phyloP scores from a whole-genome alignment of 2,797 vertebrate genomes.

The Sebastolobus altivelis region DNA sequence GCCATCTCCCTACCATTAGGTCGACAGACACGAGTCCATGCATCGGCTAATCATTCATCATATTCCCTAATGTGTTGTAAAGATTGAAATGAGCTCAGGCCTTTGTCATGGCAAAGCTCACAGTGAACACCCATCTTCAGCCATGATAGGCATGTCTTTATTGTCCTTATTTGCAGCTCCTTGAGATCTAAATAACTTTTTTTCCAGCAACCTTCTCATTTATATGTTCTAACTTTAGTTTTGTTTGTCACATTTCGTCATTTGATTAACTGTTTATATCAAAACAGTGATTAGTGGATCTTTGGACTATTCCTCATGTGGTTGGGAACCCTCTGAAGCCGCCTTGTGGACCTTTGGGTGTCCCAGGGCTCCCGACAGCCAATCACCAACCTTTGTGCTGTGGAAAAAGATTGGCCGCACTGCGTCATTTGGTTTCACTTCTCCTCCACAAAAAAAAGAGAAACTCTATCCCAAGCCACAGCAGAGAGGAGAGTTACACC shows the following conservation, averaged over 20 bases:
- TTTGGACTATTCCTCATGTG: background rate
- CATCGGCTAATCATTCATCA: slow-evolving; percentile 23
- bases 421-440: slow-evolving; percentile 36
- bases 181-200: background rate
- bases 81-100: slow-evolving; percentile 15
- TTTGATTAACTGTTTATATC: background rate
- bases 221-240: background rate
- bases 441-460: slow-evolving; percentile 23
- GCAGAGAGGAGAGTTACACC: slow-evolving; percentile 45
- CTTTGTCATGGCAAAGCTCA: background rate
- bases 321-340: background rate
- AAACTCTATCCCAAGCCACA: slow-evolving; percentile 37
- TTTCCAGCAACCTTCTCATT: background rate
- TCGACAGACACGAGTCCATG: background rate
- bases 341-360: slow-evolving; percentile 5
- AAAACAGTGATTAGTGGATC: background rate
- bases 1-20: slow-evolving; percentile 22
- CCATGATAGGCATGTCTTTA: background rate
- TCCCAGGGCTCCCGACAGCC: background rate
- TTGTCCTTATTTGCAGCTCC: background rate
- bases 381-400: slow-evolving; percentile 6
- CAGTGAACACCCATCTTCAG: background rate
- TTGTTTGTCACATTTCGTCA: background rate
- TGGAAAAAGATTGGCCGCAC: slow-evolving; percentile 1
- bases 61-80: slow-evolving; percentile 34